Evolutionary conservation across 2,113 vertebrate species (phyloP).

Genomic region (Nesogale talazaci): DNA sequence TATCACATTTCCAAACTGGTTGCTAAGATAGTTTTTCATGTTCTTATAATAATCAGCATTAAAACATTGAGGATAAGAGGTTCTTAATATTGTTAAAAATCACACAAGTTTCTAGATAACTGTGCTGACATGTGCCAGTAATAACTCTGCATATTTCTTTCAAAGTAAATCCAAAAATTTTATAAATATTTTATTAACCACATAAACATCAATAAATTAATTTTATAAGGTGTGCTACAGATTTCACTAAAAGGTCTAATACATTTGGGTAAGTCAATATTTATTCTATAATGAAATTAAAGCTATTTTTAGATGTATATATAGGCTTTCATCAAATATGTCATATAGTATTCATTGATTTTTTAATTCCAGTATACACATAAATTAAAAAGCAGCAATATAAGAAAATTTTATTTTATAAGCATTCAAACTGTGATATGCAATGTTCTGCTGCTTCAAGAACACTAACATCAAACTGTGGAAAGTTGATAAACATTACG

Average conservation of each 20-base stretch:
- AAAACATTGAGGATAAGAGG: not conserved
- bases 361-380: not conserved
- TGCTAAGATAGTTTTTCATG: not conserved
- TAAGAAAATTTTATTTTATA: not conserved
- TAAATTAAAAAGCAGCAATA: not conserved
- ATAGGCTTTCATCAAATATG: not conserved
- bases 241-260: constrained; percentile 12
- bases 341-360: not conserved
- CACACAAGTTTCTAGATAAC: not conserved
- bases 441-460: not conserved
- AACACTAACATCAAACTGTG: constrained; percentile 15
- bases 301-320: constrained; percentile 12
- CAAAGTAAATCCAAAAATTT: not conserved
- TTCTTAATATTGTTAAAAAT: constrained; percentile 30
- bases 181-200: not conserved
- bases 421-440: constrained; percentile 18
- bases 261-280: not conserved
- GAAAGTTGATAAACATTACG: not conserved
- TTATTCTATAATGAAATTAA: constrained; percentile 23
- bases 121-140: not conserved
- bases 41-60: constrained; percentile 9
- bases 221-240: constrained; percentile 20
- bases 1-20: constrained; percentile 12
- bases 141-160: not conserved
- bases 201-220: not conserved